Base-by-base conservation (phyloP, 2,888 invertebrate species). In the Dascillus cervinus region DNA sequence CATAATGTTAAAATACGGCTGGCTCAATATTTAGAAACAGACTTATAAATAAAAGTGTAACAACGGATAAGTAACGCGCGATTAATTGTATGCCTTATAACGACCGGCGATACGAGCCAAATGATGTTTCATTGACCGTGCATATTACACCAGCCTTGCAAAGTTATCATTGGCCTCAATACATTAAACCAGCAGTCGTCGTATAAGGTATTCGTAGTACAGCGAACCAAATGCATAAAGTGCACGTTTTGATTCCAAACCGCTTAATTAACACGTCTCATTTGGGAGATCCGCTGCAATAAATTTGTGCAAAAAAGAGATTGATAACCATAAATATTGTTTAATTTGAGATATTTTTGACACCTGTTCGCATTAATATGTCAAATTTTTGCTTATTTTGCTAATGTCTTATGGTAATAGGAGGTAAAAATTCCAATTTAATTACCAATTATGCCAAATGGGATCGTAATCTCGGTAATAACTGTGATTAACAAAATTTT, bases 141-240 rank as follows among this genome's bases (percentile, higher is more conserved):
- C 46, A 44, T 47, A 36, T 39, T n/a, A n/a, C n/a, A 32, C 46
- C 50, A 52, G 53, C 57, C 55, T 56, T 55, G 47, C 45, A 39
- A n/a, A 47, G 34, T 46, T 58, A 57, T 54, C 60, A 58, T 58
- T 58, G 58, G 56, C 58, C 60, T 53, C 55, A 60, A 56, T 60
- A 52, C 55, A 52, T 50, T 46, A 47, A 52, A 49, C 50, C 45
- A 39, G 41, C 42, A 47, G 22, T 26, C 25, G 41, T 46, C 52
- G 40, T 44, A 52, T 50, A 53, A 41, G 52, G 49, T 44, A 41
- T 47, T 43, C 37, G 33, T 29, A 35, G 27, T 29, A 31, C 21
- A 32, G 27, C 19, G 13, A 32, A 23, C 27, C 26, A 39, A 29
- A 29, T 15, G 14, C 10, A 15, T 11, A 24, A 9, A 28, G 29